A percentile compares a stretch with the other conserved stretches of the same genome.
Evolutionary conservation across 2,888 invertebrate genomes (phyloP).

Genomic region (Oligia latruncula): DNA sequence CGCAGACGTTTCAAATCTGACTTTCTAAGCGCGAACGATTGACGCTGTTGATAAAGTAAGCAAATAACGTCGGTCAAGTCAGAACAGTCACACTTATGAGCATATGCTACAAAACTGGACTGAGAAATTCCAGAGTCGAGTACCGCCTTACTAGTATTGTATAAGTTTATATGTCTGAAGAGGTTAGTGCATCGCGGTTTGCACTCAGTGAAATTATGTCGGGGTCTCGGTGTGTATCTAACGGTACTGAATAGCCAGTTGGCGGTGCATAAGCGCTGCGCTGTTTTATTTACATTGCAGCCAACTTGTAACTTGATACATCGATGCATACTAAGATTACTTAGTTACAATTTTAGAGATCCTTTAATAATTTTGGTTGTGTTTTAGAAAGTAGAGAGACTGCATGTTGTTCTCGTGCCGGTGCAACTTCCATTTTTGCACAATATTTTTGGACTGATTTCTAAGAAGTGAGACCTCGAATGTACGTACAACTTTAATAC

Average conservation of each 20-base stretch:
- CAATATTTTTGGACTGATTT: constrained; percentile 19
- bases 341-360: constrained; percentile 56
- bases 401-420: constrained; percentile 4
- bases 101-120: constrained; percentile 48
- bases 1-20: constrained; percentile 44
- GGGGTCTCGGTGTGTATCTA: constrained; percentile 78
- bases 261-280: constrained; percentile 77
- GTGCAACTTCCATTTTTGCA: constrained; percentile 22
- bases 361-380: constrained; percentile 40
- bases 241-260: constrained; percentile 81
- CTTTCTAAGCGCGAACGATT: constrained; percentile 56
- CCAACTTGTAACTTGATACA: constrained; percentile 75
- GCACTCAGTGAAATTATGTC: constrained; percentile 79
- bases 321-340: constrained; percentile 63
- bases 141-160: constrained; percentile 54
- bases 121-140: constrained; percentile 49
- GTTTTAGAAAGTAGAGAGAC: constrained; percentile 50
- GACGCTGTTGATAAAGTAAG: constrained; percentile 52
- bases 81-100: constrained; percentile 49
- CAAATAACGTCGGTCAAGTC: constrained; percentile 52
- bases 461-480: constrained; percentile 9
- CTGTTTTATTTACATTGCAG: constrained; percentile 80
- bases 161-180: constrained; percentile 62
- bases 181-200: constrained; percentile 73
- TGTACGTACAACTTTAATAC: neutral